phyloP scores from a whole-genome alignment of 2,113 vertebrate genomes.

The Eurystomus gularis region DNA sequence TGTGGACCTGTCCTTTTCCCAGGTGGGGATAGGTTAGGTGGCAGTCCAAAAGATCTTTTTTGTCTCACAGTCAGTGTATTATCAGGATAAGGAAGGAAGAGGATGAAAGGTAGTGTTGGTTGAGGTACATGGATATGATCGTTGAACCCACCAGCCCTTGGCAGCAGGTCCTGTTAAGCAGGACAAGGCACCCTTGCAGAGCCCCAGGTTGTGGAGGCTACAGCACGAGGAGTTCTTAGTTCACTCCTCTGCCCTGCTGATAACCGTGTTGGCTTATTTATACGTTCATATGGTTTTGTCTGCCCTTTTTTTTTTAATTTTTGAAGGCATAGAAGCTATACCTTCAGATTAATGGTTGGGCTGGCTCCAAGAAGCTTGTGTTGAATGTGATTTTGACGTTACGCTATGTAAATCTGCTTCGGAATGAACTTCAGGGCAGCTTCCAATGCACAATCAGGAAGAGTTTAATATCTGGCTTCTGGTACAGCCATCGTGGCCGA shows the following conservation, averaged over 20 bases:
- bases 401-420: not conserved
- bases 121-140: not conserved
- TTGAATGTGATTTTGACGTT: not conserved
- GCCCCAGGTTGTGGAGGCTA: not conserved
- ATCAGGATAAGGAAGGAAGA: not conserved
- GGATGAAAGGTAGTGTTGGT: not conserved
- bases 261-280: not conserved
- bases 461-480: conserved; percentile 19
- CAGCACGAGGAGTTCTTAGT: not conserved
- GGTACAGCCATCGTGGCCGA: not conserved
- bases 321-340: not conserved
- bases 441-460: not conserved
- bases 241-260: not conserved
- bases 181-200: not conserved
- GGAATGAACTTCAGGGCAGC: not conserved
- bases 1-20: not conserved
- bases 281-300: not conserved
- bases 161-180: not conserved
- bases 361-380: not conserved
- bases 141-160: not conserved
- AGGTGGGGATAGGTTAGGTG: not conserved
- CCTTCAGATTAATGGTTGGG: not conserved
- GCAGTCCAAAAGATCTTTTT: not conserved
- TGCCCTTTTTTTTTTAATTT: not conserved
- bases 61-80: not conserved